Conservation (phyloP, 1,140 invertebrate genomes). For the Epicauta chinensis region DNA sequence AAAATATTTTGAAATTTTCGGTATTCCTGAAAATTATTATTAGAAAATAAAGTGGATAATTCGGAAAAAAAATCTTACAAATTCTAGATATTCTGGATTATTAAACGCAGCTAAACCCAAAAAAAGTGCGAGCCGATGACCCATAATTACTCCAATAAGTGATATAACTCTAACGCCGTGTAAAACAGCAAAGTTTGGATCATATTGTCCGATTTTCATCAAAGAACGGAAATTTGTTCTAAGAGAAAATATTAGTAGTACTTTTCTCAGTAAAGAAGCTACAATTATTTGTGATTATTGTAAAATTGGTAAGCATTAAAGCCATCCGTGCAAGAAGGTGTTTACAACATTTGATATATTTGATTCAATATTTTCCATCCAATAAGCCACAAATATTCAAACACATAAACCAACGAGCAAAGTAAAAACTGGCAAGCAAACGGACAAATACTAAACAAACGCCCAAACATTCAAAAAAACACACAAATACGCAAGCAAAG, state of each 20-base stretch:
- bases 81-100: slow-evolving; percentile 47
- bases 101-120: slow-evolving; percentile 48
- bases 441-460: slow-evolving; percentile 42
- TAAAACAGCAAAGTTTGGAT: slow-evolving; percentile 43
- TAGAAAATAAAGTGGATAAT: slow-evolving; percentile 37
- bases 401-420: no score
- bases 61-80: slow-evolving; percentile 43
- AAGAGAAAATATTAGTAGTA: slow-evolving; percentile 44
- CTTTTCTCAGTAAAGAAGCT: not conserved
- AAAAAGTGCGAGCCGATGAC: slow-evolving; percentile 46
- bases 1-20: slow-evolving; percentile 39
- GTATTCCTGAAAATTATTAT: slow-evolving; percentile 36
- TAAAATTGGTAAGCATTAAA: no score
- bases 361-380: no score
- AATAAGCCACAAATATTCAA: no score
- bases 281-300: no score
- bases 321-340: no score
- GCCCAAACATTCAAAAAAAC: slow-evolving; percentile 48
- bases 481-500: slow-evolving; percentile 43
- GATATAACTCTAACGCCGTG: slow-evolving; percentile 49
- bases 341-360: no score
- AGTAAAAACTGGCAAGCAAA: no score
- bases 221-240: slow-evolving; percentile 42
- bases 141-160: slow-evolving; percentile 47
- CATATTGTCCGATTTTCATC: slow-evolving; percentile 41